Evolutionary conservation across 2,888 invertebrate species (phyloP).

Genomic region (Mantis religiosa): DNA sequence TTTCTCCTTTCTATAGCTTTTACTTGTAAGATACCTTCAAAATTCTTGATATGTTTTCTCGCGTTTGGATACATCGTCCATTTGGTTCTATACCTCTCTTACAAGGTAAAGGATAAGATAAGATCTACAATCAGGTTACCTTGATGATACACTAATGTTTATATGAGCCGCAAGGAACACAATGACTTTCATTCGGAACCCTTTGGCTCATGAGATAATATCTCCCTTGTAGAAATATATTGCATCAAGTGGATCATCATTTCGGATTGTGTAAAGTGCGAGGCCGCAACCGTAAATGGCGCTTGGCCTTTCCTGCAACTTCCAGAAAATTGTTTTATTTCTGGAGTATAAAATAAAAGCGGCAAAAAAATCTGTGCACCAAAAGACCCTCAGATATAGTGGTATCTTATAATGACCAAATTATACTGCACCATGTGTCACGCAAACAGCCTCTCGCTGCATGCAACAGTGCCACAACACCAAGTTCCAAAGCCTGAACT

Average conservation of each 20-base stretch:
- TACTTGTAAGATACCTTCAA: too few species aligned
- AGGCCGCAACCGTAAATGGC: not conserved
- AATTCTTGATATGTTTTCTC: too few species aligned
- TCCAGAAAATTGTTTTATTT: slow-evolving; percentile 17
- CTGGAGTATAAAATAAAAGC: not conserved
- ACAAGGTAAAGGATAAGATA: not conserved
- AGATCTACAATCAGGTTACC: not conserved
- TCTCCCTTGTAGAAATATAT: not conserved
- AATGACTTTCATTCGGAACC: not conserved
- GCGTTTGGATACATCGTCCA: too few species aligned
- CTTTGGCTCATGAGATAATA: not conserved
- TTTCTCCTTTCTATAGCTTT: too few species aligned
- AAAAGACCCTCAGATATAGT: not conserved
- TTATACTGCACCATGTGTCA: not conserved
- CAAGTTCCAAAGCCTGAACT: too few species aligned
- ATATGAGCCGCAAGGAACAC: not conserved
- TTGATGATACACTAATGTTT: not conserved
- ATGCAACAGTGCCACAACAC: not conserved
- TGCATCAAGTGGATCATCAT: not conserved
- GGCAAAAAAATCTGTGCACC: not conserved
- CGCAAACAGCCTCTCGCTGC: not conserved
- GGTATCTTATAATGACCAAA: not conserved
- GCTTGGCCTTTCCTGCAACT: not conserved
- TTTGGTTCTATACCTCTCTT: not conserved
- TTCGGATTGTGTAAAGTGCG: not conserved